phyloP scores from a whole-genome alignment of 2,888 invertebrate genomes.

The Harpagoxenus sublaevis region DNA sequence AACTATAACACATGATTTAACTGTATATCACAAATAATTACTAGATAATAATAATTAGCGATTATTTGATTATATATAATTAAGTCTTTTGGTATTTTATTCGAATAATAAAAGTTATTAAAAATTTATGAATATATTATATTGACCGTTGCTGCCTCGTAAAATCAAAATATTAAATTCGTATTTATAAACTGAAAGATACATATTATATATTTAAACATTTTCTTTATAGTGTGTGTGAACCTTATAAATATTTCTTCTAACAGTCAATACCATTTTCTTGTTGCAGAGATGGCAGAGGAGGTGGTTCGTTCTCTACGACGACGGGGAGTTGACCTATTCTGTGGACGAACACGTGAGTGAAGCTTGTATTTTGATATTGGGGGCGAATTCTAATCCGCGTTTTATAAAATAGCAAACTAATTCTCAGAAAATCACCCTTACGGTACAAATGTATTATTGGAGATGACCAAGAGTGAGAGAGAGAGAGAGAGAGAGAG shows the following conservation, averaged over 20 bases:
- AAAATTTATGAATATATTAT: not conserved
- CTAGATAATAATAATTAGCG: not conserved
- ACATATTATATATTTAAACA: not conserved
- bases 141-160: not conserved
- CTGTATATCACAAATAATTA: not conserved
- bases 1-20: too few relatives aligned
- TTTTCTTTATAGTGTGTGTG: not conserved
- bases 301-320: constrained; percentile 98
- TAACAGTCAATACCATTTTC: constrained; percentile 12
- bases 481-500: not conserved
- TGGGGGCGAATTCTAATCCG: constrained; percentile 8
- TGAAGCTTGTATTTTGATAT: constrained; percentile 80
- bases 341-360: constrained; percentile 99
- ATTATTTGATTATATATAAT: too few relatives aligned
- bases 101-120: not conserved
- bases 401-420: not conserved
- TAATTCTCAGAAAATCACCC: not conserved
- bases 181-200: not conserved
- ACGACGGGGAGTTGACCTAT: constrained; percentile 98
- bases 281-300: constrained; percentile 97
- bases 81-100: not conserved
- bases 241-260: not conserved
- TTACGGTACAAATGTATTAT: not conserved
- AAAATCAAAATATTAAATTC: not conserved
- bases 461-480: not conserved